These are phyloP conservation scores for Cephus nigrinus DNA, from an alignment of 2,888 invertebrate genomes.

Conservation along the genomic window DNA sequence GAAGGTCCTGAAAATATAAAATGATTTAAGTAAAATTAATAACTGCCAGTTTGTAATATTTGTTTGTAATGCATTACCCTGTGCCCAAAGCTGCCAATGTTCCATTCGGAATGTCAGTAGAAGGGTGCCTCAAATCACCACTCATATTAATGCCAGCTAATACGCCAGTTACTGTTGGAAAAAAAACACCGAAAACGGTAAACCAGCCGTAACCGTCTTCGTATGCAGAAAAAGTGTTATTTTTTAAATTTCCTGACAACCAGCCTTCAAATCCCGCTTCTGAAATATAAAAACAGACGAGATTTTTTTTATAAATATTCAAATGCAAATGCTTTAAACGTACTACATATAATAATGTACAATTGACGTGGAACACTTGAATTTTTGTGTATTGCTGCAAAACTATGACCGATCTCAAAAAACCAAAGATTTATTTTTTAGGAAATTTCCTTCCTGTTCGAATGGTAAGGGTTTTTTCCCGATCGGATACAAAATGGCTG, in stretches of 20 bases:
- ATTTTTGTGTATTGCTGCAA: too few relatives aligned
- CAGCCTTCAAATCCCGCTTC: conserved; percentile 89
- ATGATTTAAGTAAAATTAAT: conserved; percentile 28
- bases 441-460: too few relatives aligned
- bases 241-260: conserved; percentile 80
- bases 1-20: conserved; percentile 75
- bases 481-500: too few relatives aligned
- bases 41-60: background rate
- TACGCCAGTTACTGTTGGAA: conserved; percentile 97
- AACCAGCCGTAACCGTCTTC: conserved; percentile 90
- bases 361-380: too few relatives aligned
- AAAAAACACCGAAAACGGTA: conserved; percentile 96
- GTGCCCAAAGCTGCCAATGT: conserved; percentile 92
- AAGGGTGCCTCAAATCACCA: conserved; percentile 92
- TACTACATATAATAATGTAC: background rate
- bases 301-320: conserved; percentile 12
- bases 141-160: conserved; percentile 99
- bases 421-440: too few relatives aligned
- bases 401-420: too few relatives aligned
- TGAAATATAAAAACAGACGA: conserved; percentile 57
- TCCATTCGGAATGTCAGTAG: conserved; percentile 93
- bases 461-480: too few relatives aligned
- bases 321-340: background rate
- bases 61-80: conserved; percentile 71
- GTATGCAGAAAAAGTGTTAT: conserved; percentile 86